Conservation (phyloP, 2,888 invertebrate species). For the Rhagonycha fulva region DNA sequence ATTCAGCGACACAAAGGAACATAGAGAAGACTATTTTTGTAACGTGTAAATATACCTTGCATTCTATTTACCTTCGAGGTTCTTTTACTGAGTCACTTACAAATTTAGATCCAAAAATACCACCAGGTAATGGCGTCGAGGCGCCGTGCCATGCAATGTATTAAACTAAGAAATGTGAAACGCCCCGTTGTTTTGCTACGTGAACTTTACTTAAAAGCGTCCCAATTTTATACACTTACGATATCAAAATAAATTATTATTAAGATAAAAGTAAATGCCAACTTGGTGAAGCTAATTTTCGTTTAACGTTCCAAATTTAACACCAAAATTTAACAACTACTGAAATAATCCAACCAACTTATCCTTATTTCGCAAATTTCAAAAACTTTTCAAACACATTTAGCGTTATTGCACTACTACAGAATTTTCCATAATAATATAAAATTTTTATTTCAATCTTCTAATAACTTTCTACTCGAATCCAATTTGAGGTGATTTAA, state of each 20-base stretch:
- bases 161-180: slow-evolving; percentile 7
- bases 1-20: slow-evolving; percentile 28
- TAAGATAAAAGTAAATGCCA: background rate
- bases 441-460: background rate
- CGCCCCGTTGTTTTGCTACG: slow-evolving; percentile 4
- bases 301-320: background rate
- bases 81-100: slow-evolving; percentile 33
- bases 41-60: slow-evolving; percentile 35
- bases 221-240: background rate
- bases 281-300: background rate
- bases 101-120: slow-evolving; percentile 32
- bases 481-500: background rate
- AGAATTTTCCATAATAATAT: background rate
- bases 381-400: background rate
- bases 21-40: slow-evolving; percentile 34
- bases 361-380: background rate
- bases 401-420: background rate
- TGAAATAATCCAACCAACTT: background rate
- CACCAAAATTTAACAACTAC: background rate
- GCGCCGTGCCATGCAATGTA: slow-evolving; percentile 16
- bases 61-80: slow-evolving; percentile 37
- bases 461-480: background rate
- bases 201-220: background rate
- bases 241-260: background rate
- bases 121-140: slow-evolving; percentile 31